Base-by-base conservation (phyloP, 1,140 invertebrate genomes). In the Acyrthosiphon pisum region DNA sequence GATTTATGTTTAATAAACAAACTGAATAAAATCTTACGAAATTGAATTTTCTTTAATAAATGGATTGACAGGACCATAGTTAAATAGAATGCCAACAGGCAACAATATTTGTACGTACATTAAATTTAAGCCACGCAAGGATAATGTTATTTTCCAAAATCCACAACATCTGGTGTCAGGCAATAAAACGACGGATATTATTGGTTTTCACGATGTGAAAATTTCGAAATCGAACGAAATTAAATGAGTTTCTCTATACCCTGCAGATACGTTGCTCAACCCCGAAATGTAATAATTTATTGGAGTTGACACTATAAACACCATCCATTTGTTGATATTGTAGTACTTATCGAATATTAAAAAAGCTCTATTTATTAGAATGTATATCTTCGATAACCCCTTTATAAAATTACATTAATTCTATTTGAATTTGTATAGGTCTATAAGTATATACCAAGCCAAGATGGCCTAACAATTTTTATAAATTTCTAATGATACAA, bases 191-290 rank as follows among this genome's bases (percentile, higher is more conserved):
- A 46, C 14, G 14, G 30, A 87, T 87, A 46, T 87, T 87, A 87
- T 87, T 87, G 44, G 84, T 87, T 87, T 87, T 76, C 60, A 76
- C n/a, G n/a, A 76, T 76, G 60, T 76, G 60, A 76, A n/a, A 76
- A 76, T n/a, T 76, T 87, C 84, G 44, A 87, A 87, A 87, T 87
- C 44, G 84, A 87, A 87, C 44, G 18, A 87, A 87, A 87, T 87
- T 30, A 46, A 87, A 87, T 46, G 44, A 87, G 11, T 87, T 26
- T 87, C 84, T 87, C 44, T n/a, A 84, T 87, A 48, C 37, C 22
- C 35, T 41, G 9, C 22, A 41, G 23, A 41, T 84, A 84, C 37
- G 9, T 41, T 44, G 22, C 37, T 41, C 83, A 84, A 11, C 23
- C 83, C 37, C 14, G 9, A 84, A 26, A 84, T 44, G 3, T 84